Evolutionary conservation across 2,888 invertebrate species (phyloP), one percentile per base, ranked within the genome.

Genomic region (Limulus polyphemus): DNA sequence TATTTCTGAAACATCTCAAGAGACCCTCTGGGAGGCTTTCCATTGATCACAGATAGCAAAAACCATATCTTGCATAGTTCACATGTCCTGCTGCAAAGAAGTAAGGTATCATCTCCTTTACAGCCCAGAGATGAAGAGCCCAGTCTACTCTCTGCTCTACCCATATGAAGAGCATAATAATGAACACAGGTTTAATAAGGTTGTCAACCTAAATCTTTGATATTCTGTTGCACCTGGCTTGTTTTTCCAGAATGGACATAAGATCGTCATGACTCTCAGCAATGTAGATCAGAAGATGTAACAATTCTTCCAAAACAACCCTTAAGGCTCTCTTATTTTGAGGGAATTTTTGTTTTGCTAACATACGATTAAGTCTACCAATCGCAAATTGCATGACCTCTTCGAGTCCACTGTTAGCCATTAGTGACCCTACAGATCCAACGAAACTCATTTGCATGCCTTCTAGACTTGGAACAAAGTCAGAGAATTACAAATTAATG

Each of bases 401-500:
- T 52, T 68, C 32, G 47, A 72, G 55, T 4, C 71, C 71, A 54
- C 69, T 67, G 48, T 67, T 64, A 54, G 54, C 58, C 70, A 70
- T 69, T 17, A 68, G 52, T 46, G 62, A 57, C 11, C 71, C 71
- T 57, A 71, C 70, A 16, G 62, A 61, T 17, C 71, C 70, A 52
- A 71, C 56, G 56, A 69, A 72, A 57, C 69, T 71, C 70, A 69
- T 72, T 49, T 64, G 61, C 49, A 64, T 61, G 51, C 63, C 61
- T 55, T 63, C 63, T 11, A 62, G 54, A 56, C 54, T 54, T 10
- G 62, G 13, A 48, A 64, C 62, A 47, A 62, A 54, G 2, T 54
- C 10, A 2, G 13, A 17, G 9, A 16, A 54, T 10, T n/a, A n/a
- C n/a, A n/a, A n/a, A n/a, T n/a, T n/a, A n/a, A n/a, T n/a, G n/a